phyloP scores from a whole-genome alignment of 2,113 vertebrate genomes.

The Microcebus ravelobensis region DNA sequence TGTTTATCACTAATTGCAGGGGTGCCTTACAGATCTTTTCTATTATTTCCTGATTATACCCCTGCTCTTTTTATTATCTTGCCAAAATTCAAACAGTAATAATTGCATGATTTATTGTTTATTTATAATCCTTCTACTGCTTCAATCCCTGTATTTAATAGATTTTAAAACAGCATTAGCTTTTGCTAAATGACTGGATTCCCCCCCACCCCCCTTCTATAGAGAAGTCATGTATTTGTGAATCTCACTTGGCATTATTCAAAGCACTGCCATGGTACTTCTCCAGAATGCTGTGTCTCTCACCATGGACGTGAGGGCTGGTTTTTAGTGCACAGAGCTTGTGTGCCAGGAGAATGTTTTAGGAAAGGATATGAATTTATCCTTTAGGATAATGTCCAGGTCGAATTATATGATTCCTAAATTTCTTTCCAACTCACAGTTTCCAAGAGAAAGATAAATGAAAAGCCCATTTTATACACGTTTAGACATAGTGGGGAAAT shows the following conservation, averaged over 20 bases:
- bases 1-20: slow-evolving; percentile 85
- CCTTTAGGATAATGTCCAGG: slow-evolving; percentile 55
- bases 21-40: slow-evolving; percentile 82
- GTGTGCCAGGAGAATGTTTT: slow-evolving; percentile 60
- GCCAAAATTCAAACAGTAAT: slow-evolving; percentile 84
- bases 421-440: slow-evolving; percentile 40
- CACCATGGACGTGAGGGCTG: slow-evolving; percentile 62
- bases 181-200: slow-evolving; percentile 73
- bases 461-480: slow-evolving; percentile 17
- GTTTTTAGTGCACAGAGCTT: slow-evolving; percentile 65
- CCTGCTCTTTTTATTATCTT: slow-evolving; percentile 83
- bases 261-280: slow-evolving; percentile 70
- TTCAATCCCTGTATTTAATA: slow-evolving; percentile 71
- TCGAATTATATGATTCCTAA: not conserved
- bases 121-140: slow-evolving; percentile 80
- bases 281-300: slow-evolving; percentile 61
- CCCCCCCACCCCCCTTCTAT: slow-evolving; percentile 65
- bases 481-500: not conserved
- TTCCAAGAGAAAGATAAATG: slow-evolving; percentile 8
- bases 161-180: slow-evolving; percentile 79
- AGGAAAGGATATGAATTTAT: slow-evolving; percentile 77
- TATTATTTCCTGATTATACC: slow-evolving; percentile 85
- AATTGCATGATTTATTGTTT: slow-evolving; percentile 85
- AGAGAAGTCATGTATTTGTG: slow-evolving; percentile 77
- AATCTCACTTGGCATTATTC: slow-evolving; percentile 72